phyloP scores from a whole-genome alignment of 2,113 vertebrate genomes.

The Alethe diademata region DNA sequence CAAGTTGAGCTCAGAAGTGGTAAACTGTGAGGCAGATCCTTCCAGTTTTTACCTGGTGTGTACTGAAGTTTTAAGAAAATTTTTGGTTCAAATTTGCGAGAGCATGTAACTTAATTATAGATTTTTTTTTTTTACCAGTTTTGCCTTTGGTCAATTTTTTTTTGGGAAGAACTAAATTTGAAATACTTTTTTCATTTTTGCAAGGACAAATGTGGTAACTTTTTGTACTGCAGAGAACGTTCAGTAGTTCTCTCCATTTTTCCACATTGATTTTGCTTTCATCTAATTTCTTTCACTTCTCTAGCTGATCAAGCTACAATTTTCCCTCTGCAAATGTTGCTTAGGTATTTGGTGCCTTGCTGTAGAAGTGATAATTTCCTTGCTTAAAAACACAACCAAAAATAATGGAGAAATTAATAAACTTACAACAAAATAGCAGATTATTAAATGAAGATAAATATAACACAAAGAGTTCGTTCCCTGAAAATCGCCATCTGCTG shows the following conservation, averaged over 20 bases:
- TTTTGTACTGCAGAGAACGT: background rate
- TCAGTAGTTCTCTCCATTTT: background rate
- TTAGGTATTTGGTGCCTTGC: background rate
- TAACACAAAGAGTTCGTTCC: background rate
- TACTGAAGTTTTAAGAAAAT: background rate
- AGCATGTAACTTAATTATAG: background rate
- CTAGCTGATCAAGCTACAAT: background rate
- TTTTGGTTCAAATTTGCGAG: background rate
- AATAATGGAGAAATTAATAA: background rate
- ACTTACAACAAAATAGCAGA: background rate
- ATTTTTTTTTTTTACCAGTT: background rate
- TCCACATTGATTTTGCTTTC: background rate
- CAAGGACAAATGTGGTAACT: background rate
- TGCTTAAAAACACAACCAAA: background rate
- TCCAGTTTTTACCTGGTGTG: background rate
- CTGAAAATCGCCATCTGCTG: background rate
- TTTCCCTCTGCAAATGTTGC: background rate
- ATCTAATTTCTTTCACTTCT: background rate
- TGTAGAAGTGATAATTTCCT: background rate
- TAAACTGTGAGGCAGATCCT: background rate
- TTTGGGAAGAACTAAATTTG: background rate
- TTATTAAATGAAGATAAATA: background rate
- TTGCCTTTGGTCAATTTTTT: background rate
- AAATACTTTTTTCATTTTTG: background rate
- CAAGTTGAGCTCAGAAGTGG: background rate